A percentile compares a stretch with the other conserved stretches of the same genome.
Conservation (phyloP, 2,797 vertebrate species). For the Enteromius paludinosus region DNA sequence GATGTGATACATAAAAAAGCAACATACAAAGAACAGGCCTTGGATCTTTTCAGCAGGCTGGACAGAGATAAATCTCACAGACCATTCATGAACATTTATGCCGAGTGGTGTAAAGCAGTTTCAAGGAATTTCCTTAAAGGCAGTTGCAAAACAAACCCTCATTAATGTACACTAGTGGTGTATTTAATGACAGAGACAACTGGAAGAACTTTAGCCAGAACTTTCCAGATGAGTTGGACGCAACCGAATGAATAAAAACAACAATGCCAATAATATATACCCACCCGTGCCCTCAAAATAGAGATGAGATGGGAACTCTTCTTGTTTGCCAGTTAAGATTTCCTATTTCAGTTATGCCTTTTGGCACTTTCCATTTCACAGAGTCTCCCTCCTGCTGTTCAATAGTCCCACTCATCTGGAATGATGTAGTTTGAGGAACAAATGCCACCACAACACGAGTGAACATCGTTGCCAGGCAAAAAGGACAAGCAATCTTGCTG, state of each 20-base stretch:
- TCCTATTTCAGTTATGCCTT: constrained; percentile 28
- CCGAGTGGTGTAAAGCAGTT: neutral
- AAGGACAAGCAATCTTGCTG: constrained; percentile 31
- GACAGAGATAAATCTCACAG: neutral
- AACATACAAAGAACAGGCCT: neutral
- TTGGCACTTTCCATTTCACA: constrained; percentile 41
- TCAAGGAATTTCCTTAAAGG: neutral
- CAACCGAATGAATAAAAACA: neutral
- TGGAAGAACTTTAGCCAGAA: constrained; percentile 3
- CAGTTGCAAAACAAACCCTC: neutral
- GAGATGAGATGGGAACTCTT: neutral
- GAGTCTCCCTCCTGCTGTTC: constrained; percentile 33
- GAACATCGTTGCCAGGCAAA: constrained; percentile 30
- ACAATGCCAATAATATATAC: neutral
- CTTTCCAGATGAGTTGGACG: neutral
- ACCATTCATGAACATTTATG: neutral
- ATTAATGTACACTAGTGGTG: neutral
- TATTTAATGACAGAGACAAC: neutral
- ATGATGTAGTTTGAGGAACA: constrained; percentile 39
- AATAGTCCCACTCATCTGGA: constrained; percentile 35
- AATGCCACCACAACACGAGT: constrained; percentile 32
- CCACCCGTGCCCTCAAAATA: neutral
- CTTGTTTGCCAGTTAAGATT: constrained; percentile 32
- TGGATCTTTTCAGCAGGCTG: neutral
- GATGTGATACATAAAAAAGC: neutral